phyloP scores from a whole-genome alignment of 2,888 invertebrate genomes.

The Flabesymbios commensalis region DNA sequence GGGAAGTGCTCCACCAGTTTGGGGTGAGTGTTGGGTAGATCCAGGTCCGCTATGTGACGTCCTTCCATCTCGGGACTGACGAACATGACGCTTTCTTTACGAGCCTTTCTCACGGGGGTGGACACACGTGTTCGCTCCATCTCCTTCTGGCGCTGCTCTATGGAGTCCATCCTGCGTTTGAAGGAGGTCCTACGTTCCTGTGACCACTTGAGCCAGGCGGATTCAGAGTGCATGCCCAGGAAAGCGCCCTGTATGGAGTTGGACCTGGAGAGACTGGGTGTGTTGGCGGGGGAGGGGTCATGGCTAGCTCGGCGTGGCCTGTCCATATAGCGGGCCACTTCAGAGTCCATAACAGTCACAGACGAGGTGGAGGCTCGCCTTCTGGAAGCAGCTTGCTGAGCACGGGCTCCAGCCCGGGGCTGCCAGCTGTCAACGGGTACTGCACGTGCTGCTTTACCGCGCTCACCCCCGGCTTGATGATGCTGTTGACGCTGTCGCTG shows the following conservation, averaged over 20 bases:
- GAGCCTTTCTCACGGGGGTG: slow-evolving; percentile 55
- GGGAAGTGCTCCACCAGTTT: slow-evolving; percentile 5
- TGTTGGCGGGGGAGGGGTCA: not conserved
- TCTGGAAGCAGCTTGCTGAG: too few species aligned
- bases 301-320: not conserved
- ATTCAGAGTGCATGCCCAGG: slow-evolving; percentile 16
- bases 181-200: slow-evolving; percentile 48
- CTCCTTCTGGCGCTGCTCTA: slow-evolving; percentile 44
- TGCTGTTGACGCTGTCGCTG: too few species aligned
- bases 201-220: slow-evolving; percentile 37
- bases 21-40: not conserved
- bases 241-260: slow-evolving; percentile 6
- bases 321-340: not conserved
- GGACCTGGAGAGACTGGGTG: too few species aligned
- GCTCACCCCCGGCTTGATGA: too few species aligned
- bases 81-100: slow-evolving; percentile 37
- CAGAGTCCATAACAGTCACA: not conserved
- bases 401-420: too few species aligned
- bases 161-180: slow-evolving; percentile 43
- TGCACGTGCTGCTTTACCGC: not conserved
- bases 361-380: not conserved
- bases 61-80: slow-evolving; percentile 30
- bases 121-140: slow-evolving; percentile 46
- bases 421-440: too few species aligned
- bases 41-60: slow-evolving; percentile 6